Percentiles rank a stretch among this genome's conserved stretches.
phyloP scores from a whole-genome alignment of 2,888 invertebrate genomes.

The Neoascia interrupta region DNA sequence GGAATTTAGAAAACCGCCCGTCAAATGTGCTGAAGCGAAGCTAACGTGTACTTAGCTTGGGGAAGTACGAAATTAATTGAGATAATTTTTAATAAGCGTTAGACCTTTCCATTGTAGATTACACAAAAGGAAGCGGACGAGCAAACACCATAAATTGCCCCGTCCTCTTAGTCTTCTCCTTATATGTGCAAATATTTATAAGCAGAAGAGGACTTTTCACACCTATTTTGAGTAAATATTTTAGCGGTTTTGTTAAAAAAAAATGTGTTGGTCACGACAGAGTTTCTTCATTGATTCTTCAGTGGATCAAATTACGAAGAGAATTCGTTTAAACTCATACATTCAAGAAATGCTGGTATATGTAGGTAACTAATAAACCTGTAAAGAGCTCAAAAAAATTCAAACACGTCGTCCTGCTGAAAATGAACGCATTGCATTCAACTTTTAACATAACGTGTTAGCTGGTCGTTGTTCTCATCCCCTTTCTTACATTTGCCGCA shows the following conservation, averaged over 20 bases:
- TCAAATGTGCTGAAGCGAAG: constrained; percentile 73
- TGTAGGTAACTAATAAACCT: too few species aligned
- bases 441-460: neutral
- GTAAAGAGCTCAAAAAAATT: neutral
- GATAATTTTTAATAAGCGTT: constrained; percentile 40
- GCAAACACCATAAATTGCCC: constrained; percentile 4
- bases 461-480: neutral
- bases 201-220: constrained; percentile 51
- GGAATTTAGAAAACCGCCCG: constrained; percentile 77
- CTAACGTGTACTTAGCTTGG: neutral
- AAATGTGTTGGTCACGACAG: constrained; percentile 20
- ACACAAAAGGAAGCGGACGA: constrained; percentile 2
- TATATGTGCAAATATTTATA: constrained; percentile 52
- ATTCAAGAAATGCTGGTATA: too few species aligned
- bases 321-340: constrained; percentile 5
- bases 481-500: constrained; percentile 23
- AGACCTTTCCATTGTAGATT: constrained; percentile 24
- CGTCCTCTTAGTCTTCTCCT: neutral
- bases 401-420: constrained; percentile 12
- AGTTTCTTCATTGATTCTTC: constrained; percentile 9
- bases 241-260: constrained; percentile 10
- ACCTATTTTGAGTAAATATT: constrained; percentile 42
- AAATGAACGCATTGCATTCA: constrained; percentile 20
- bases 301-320: constrained; percentile 46
- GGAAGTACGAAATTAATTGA: neutral